Conservation (phyloP, 2,888 invertebrate genomes). For the Dasypolia templi region DNA sequence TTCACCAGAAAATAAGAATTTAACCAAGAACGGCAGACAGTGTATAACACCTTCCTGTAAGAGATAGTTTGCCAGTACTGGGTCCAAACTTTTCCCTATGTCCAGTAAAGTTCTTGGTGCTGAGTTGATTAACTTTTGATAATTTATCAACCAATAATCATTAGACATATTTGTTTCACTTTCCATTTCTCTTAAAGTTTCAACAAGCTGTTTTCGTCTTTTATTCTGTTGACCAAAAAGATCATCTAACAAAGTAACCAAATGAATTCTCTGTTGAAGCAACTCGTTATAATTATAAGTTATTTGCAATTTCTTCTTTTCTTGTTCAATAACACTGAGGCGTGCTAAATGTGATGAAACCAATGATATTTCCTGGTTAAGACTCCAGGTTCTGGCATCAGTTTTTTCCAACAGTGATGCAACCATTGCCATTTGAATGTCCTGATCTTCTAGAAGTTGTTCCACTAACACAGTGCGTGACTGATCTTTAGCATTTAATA, state of each 20-base stretch:
- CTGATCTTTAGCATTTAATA: conserved; percentile 91
- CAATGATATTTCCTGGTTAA: conserved; percentile 93
- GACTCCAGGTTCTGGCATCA: conserved; percentile 94
- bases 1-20: conserved; percentile 89
- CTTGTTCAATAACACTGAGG: conserved; percentile 93
- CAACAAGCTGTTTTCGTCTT: conserved; percentile 92
- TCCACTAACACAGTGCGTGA: conserved; percentile 91
- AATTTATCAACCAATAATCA: conserved; percentile 95
- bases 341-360: conserved; percentile 93
- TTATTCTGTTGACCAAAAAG: conserved; percentile 92
- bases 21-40: conserved; percentile 94
- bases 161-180: conserved; percentile 85
- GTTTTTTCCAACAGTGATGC: conserved; percentile 93
- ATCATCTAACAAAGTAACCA: conserved; percentile 92
- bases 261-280: conserved; percentile 92
- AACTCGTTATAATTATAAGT: conserved; percentile 93
- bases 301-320: conserved; percentile 92
- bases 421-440: conserved; percentile 93
- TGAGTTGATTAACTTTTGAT: conserved; percentile 95
- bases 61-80: conserved; percentile 92
- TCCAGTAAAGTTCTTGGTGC: conserved; percentile 92
- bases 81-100: conserved; percentile 92
- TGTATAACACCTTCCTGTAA: conserved; percentile 94
- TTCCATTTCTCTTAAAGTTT: conserved; percentile 94
- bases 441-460: conserved; percentile 92